A percentile compares a stretch with the other conserved stretches of the same genome.
Evolutionary conservation across 1,140 invertebrate species (phyloP).

Genomic region (Drosophila trapezifrons): DNA sequence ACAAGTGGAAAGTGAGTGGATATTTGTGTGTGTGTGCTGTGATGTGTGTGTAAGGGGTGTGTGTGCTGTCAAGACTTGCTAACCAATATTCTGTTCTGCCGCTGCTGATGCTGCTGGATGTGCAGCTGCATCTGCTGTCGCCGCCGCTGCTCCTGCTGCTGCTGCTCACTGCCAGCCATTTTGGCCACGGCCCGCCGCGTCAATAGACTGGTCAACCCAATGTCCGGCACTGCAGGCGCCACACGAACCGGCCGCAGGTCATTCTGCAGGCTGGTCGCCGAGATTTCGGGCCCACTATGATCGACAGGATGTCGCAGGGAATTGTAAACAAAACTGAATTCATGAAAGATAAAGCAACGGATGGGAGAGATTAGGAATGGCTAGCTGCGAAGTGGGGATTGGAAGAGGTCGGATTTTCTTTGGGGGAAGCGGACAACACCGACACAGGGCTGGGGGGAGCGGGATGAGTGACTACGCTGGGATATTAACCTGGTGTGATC

Average conservation of each 20-base stretch:
- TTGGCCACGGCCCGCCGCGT: constrained; percentile 49
- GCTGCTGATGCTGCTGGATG: constrained; percentile 54
- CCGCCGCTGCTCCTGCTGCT: constrained; percentile 42
- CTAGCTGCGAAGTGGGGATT: background rate
- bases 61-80: constrained; percentile 49
- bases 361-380: constrained; percentile 15
- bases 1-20: constrained; percentile 41
- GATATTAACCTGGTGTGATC: constrained; percentile 72
- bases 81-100: constrained; percentile 59
- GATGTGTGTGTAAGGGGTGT: background rate
- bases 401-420: background rate
- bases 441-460: constrained; percentile 14
- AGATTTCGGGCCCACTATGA: constrained; percentile 54
- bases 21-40: constrained; percentile 5
- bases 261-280: constrained; percentile 65
- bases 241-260: constrained; percentile 70
- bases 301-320: constrained; percentile 65
- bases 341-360: constrained; percentile 43
- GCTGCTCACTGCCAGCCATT: constrained; percentile 23
- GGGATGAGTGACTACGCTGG: constrained; percentile 11
- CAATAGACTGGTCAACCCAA: constrained; percentile 39
- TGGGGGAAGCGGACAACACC: constrained; percentile 23
- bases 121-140: constrained; percentile 50
- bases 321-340: constrained; percentile 80
- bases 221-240: constrained; percentile 29